These are phyloP conservation scores for Acleris sparsana DNA, from an alignment of 2,888 invertebrate genomes.

Conservation along the genomic window DNA sequence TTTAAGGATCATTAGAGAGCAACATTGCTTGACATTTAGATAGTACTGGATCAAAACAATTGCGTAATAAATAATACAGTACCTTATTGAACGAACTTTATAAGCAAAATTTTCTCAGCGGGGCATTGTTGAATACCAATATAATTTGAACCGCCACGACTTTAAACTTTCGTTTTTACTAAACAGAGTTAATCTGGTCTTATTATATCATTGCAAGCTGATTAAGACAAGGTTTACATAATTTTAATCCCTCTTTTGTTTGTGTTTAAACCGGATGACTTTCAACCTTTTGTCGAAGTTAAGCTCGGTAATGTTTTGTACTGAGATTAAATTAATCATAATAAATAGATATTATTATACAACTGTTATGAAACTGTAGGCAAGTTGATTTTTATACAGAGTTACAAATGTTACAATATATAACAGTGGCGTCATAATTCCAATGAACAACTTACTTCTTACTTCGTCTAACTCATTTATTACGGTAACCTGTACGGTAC, in stretches of 20 bases:
- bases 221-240: conserved; percentile 46
- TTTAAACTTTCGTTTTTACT: background rate
- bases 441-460: too few species aligned
- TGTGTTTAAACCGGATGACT: conserved; percentile 20
- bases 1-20: too few species aligned
- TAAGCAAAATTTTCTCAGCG: conserved; percentile 10
- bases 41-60: background rate
- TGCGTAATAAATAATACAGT: conserved; percentile 6
- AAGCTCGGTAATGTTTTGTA: conserved; percentile 15
- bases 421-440: too few species aligned
- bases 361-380: background rate
- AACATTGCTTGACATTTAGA: too few species aligned
- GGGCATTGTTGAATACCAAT: background rate
- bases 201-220: conserved; percentile 40
- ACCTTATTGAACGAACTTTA: conserved; percentile 1
- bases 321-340: conserved; percentile 12
- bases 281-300: conserved; percentile 27
- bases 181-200: background rate
- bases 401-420: too few species aligned
- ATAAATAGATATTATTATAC: background rate
- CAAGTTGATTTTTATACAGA: too few species aligned
- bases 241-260: conserved; percentile 38
- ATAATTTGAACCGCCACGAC: background rate
- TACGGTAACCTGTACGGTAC: too few species aligned
- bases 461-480: too few species aligned